These are phyloP conservation scores for Xestia ashworthii DNA, from an alignment of 2,888 invertebrate species.

Conservation along the genomic window DNA sequence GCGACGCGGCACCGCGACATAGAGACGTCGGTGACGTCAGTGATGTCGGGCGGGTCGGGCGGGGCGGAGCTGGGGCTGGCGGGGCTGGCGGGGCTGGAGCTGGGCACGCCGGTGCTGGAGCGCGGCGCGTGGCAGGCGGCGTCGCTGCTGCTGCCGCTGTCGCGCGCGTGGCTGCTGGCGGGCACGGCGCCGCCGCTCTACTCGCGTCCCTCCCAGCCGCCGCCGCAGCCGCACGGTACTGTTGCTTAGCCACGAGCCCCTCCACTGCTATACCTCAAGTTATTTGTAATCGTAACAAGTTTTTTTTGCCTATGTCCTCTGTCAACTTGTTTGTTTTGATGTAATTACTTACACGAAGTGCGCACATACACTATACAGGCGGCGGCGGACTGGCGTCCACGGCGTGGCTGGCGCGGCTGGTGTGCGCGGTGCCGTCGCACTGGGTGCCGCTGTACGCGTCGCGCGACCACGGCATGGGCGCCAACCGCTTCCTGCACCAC, in stretches of 20 bases:
- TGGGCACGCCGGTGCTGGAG: conserved; percentile 93
- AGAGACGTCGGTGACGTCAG: conserved; percentile 73
- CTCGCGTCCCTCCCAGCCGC: conserved; percentile 80
- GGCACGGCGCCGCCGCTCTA: conserved; percentile 91
- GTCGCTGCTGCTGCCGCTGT: conserved; percentile 89
- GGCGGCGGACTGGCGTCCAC: conserved; percentile 84
- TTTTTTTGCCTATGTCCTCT: too few relatives aligned
- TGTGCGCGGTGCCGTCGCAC: conserved; percentile 93
- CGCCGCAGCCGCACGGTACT: conserved; percentile 71
- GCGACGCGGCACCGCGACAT: conserved; percentile 91
- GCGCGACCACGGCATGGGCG: conserved; percentile 96
- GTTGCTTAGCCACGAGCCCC: too few relatives aligned
- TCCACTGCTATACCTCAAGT: too few relatives aligned
- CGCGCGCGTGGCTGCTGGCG: conserved; percentile 93
- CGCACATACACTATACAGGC: too few relatives aligned
- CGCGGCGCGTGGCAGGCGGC: conserved; percentile 78
- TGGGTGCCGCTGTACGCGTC: conserved; percentile 97
- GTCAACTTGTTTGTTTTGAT: too few relatives aligned
- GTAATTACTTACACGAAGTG: too few relatives aligned
- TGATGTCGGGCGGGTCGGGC: conserved; percentile 72
- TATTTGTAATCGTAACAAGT: too few relatives aligned
- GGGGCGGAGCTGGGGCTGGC: conserved; percentile 90
- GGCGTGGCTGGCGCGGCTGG: conserved; percentile 92
- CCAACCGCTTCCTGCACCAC: conserved; percentile 97
- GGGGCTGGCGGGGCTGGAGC: conserved; percentile 92